phyloP scores from a whole-genome alignment of 2,888 invertebrate genomes.

The Diploptera punctata region DNA sequence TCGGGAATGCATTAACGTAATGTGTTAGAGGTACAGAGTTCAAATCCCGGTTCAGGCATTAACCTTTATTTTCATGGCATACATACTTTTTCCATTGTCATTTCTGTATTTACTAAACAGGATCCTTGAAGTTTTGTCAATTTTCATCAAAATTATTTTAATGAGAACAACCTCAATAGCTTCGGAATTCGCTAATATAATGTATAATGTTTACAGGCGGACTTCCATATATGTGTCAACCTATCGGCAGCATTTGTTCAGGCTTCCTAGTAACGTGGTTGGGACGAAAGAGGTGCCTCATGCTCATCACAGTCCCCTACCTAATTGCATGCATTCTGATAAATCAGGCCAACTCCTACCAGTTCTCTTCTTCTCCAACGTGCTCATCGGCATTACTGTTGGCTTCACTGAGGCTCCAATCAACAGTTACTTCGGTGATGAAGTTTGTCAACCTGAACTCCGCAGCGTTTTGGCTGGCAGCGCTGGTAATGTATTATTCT shows the following conservation, averaged over 20 bases:
- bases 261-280: constrained; percentile 62
- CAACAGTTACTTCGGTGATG: constrained; percentile 64
- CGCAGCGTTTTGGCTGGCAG: background rate
- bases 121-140: no score
- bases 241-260: constrained; percentile 48
- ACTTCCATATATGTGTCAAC: background rate
- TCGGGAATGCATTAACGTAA: no score
- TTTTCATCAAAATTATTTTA: no score
- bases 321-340: constrained; percentile 63
- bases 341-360: constrained; percentile 59
- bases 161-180: no score
- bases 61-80: no score
- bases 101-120: no score
- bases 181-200: no score
- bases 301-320: constrained; percentile 64
- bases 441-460: constrained; percentile 60
- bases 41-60: no score
- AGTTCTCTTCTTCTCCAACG: constrained; percentile 59
- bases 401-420: constrained; percentile 67
- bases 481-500: no score
- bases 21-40: no score
- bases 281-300: constrained; percentile 62
- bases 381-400: constrained; percentile 63
- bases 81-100: no score
- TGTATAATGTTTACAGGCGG: background rate